Conservation (phyloP, 2,888 invertebrate species). For the Liodrosophila aerea region DNA sequence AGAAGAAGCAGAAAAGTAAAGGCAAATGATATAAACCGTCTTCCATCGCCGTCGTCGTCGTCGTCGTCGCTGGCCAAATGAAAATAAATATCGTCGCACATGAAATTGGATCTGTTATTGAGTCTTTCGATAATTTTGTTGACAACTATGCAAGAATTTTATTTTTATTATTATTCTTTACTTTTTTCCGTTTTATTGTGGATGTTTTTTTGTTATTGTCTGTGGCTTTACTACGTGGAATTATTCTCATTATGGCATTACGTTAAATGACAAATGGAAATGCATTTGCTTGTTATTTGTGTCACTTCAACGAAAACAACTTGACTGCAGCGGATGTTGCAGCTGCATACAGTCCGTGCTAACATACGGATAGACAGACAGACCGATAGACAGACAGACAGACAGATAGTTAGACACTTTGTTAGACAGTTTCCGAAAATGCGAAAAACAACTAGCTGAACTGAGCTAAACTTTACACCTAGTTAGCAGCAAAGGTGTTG, state of each 20-base stretch:
- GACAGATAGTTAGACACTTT: neutral
- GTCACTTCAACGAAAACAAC: slow-evolving; percentile 12
- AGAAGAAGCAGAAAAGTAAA: too few relatives aligned
- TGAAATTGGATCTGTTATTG: slow-evolving; percentile 70
- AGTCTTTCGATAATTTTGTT: slow-evolving; percentile 63
- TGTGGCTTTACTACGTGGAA: slow-evolving; percentile 4
- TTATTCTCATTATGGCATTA: slow-evolving; percentile 1
- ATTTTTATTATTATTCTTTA: slow-evolving; percentile 40
- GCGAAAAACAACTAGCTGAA: too few relatives aligned
- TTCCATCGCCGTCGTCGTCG: slow-evolving; percentile 1
- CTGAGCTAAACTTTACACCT: neutral
- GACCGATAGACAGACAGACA: neutral
- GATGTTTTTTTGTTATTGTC: slow-evolving; percentile 8
- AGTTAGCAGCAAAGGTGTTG: too few relatives aligned
- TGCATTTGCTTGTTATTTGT: slow-evolving; percentile 4
- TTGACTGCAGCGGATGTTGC: slow-evolving; percentile 1
- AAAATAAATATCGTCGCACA: slow-evolving; percentile 66
- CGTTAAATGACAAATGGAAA: neutral
- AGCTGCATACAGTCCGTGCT: neutral
- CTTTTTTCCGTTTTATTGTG: neutral
- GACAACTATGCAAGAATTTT: slow-evolving; percentile 60
- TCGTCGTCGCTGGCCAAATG: slow-evolving; percentile 30
- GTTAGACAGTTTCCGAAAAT: neutral
- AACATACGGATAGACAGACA: neutral
- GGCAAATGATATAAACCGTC: neutral